phyloP scores from a whole-genome alignment of 1,140 invertebrate species.

The Macrobrachium nipponense region DNA sequence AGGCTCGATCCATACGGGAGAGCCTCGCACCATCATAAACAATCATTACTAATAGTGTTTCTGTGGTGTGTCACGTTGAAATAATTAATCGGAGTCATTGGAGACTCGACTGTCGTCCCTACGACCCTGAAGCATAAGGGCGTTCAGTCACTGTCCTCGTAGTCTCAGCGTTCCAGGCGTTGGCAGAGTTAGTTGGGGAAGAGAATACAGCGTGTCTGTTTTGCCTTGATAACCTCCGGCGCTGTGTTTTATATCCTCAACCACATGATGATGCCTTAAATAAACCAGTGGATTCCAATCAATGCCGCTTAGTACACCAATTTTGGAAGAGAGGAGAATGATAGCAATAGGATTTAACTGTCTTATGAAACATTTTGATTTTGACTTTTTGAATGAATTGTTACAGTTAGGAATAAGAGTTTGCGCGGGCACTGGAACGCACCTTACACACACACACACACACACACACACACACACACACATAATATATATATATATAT shows the following conservation, averaged over 20 bases:
- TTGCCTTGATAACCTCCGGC: neutral
- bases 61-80: conserved; percentile 36
- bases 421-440: too few relatives aligned
- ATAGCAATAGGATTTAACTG: too few relatives aligned
- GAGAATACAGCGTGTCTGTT: neutral
- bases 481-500: too few relatives aligned
- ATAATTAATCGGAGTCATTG: conserved; percentile 31
- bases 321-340: too few relatives aligned
- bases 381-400: too few relatives aligned
- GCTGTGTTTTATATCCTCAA: conserved; percentile 24
- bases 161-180: too few relatives aligned
- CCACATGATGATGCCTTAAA: conserved; percentile 26
- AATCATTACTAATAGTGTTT: conserved; percentile 46
- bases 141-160: neutral
- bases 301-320: too few relatives aligned
- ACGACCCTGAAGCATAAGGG: neutral
- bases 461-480: too few relatives aligned
- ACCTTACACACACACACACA: too few relatives aligned
- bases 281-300: neutral
- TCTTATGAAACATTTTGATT: too few relatives aligned
- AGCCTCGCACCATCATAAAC: conserved; percentile 20
- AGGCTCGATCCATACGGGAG: conserved; percentile 8
- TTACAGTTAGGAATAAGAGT: too few relatives aligned
- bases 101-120: conserved; percentile 4
- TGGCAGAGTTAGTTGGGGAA: neutral